Evolutionary conservation across 2,113 vertebrate genomes (phyloP).

Genomic region (Halichoerus grypus): DNA sequence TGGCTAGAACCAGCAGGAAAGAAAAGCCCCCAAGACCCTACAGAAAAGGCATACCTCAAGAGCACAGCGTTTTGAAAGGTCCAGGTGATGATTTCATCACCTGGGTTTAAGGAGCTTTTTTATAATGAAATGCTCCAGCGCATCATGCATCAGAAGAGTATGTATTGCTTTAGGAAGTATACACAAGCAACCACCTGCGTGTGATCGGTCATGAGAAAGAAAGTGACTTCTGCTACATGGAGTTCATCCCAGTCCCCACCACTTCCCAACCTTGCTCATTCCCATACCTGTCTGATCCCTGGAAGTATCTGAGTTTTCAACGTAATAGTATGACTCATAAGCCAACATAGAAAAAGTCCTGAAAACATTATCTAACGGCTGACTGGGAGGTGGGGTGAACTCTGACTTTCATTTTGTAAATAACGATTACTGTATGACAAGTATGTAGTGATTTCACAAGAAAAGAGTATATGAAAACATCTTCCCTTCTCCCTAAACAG

Average conservation of each 20-base stretch:
- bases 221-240: neutral
- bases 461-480: accelerated
- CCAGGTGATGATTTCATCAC: no score
- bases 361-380: neutral
- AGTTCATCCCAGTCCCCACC: neutral
- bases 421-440: neutral
- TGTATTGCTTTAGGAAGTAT: no score
- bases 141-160: accelerated
- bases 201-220: accelerated
- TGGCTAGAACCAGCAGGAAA: neutral
- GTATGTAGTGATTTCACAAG: neutral
- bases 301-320: neutral
- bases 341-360: neutral
- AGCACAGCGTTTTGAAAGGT: neutral
- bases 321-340: neutral
- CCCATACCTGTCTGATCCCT: neutral
- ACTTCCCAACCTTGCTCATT: neutral
- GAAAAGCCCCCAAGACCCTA: neutral
- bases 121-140: neutral
- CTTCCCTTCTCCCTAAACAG: neutral
- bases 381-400: neutral
- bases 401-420: neutral
- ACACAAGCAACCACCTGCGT: neutral
- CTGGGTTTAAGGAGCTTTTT: neutral
- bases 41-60: neutral